phyloP scores from a whole-genome alignment of 1,140 invertebrate species.

The Zeugodacus cucurbitae region DNA sequence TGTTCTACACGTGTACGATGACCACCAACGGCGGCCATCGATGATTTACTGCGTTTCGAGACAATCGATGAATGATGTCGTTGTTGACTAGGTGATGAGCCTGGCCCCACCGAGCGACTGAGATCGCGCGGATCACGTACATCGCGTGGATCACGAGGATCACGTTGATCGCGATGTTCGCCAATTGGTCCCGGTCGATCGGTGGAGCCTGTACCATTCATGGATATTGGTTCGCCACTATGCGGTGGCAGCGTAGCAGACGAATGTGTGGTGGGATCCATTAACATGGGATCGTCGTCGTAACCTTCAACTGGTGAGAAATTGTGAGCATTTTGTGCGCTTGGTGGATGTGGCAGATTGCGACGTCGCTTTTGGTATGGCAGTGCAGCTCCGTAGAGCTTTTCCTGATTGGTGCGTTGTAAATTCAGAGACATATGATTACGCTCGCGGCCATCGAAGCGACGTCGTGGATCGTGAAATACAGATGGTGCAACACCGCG shows the following conservation, averaged over 20 bases:
- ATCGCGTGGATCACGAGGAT: background rate
- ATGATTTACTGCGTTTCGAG: constrained; percentile 43
- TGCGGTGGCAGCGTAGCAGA: constrained; percentile 44
- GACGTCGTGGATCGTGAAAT: constrained; percentile 54
- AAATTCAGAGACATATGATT: constrained; percentile 62
- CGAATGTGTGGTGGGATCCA: constrained; percentile 41
- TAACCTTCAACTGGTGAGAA: constrained; percentile 59
- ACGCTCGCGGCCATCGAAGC: constrained; percentile 47
- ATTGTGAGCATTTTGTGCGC: constrained; percentile 63
- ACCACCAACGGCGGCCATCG: constrained; percentile 33
- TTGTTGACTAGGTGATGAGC: constrained; percentile 32
- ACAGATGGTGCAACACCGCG: constrained; percentile 59
- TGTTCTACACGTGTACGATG: constrained; percentile 46
- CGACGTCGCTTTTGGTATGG: constrained; percentile 59
- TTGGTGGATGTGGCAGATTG: constrained; percentile 62
- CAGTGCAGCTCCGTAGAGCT: constrained; percentile 58
- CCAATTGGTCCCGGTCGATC: constrained; percentile 46
- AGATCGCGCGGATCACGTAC: background rate
- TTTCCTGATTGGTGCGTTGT: constrained; percentile 61
- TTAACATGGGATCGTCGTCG: constrained; percentile 38
- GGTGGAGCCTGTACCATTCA: constrained; percentile 15
- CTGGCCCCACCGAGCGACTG: constrained; percentile 34
- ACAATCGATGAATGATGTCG: constrained; percentile 32
- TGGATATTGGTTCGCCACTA: constrained; percentile 30
- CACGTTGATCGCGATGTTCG: constrained; percentile 35